These are phyloP conservation scores for Archips xylosteana DNA, from an alignment of 2,888 invertebrate genomes.

Conservation along the genomic window DNA sequence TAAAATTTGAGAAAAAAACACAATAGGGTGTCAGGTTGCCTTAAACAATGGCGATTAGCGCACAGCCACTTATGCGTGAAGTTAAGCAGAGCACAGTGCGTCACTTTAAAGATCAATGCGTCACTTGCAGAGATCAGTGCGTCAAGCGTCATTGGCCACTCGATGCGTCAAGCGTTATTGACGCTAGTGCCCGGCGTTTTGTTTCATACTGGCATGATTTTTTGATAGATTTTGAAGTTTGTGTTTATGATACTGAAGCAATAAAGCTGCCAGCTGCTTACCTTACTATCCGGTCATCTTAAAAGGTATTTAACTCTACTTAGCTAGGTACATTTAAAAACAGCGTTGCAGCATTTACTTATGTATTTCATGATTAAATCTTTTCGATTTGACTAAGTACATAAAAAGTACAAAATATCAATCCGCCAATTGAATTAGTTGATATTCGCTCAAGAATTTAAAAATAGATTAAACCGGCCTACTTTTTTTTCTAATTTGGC, in stretches of 20 bases:
- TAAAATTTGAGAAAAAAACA: slow-evolving; percentile 9
- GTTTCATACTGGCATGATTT: neutral
- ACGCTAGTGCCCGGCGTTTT: neutral
- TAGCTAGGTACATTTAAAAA: no score
- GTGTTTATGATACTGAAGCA: no score
- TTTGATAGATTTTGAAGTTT: neutral
- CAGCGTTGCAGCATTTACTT: no score
- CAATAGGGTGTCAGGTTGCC: slow-evolving; percentile 11
- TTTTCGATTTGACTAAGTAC: no score
- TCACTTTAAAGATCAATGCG: slow-evolving; percentile 3
- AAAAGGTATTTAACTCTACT: no score
- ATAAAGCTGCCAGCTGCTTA: no score
- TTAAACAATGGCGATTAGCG: slow-evolving; percentile 22
- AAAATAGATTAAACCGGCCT: no score
- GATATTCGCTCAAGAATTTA: no score
- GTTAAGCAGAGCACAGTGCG: slow-evolving; percentile 9
- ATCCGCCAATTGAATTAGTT: neutral
- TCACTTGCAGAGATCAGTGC: slow-evolving; percentile 4
- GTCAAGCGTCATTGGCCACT: slow-evolving; percentile 44
- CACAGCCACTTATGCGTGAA: slow-evolving; percentile 11
- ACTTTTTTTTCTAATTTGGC: no score
- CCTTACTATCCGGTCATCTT: no score
- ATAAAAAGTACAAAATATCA: no score
- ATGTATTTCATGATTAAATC: no score
- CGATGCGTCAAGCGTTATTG: slow-evolving; percentile 38